A percentile compares a stretch with the other conserved stretches of the same genome.
Conservation (phyloP, 2,797 vertebrate species). For the Cynodonichthys magdalenae region DNA sequence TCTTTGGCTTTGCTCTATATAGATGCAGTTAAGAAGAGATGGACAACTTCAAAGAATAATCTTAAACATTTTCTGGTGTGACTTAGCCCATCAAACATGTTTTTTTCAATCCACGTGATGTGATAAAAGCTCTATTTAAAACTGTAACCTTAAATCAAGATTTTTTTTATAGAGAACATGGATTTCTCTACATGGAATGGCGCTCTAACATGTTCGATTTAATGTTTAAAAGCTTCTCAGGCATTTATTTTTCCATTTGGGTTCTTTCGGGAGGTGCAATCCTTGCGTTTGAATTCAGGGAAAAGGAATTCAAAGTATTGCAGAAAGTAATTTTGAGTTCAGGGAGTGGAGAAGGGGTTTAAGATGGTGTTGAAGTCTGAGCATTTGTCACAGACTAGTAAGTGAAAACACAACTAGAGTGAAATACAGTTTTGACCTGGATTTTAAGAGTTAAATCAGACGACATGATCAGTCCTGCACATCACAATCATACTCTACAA, state of each 20-base stretch:
- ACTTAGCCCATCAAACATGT: conserved; percentile 35
- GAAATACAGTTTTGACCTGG: conserved; percentile 43
- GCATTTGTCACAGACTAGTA: conserved; percentile 57
- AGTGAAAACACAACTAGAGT: conserved; percentile 42
- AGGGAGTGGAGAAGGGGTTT: conserved; percentile 67
- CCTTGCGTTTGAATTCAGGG: conserved; percentile 57
- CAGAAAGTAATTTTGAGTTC: conserved; percentile 58
- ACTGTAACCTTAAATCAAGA: conserved; percentile 42
- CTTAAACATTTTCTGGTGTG: conserved; percentile 22
- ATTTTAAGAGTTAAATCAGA: conserved; percentile 40
- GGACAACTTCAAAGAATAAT: conserved; percentile 24
- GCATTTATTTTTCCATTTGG: conserved; percentile 60
- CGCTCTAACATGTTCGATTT: conserved; percentile 48
- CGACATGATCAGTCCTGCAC: conserved; percentile 20
- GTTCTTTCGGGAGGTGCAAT: conserved; percentile 43
- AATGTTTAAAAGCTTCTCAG: conserved; percentile 49
- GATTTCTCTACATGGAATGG: conserved; percentile 29
- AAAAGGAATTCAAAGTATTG: conserved; percentile 58
- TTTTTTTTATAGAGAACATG: conserved; percentile 41
- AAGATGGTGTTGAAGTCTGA: conserved; percentile 42
- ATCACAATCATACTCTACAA: conserved; percentile 14
- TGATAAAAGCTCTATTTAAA: conserved; percentile 36
- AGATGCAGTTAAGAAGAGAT: conserved; percentile 14
- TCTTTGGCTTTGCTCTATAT: conserved; percentile 2
- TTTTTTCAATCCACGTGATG: conserved; percentile 37